These are phyloP conservation scores for Ornithoptera alexandrae DNA, from an alignment of 2,888 invertebrate genomes.

Conservation along the genomic window DNA sequence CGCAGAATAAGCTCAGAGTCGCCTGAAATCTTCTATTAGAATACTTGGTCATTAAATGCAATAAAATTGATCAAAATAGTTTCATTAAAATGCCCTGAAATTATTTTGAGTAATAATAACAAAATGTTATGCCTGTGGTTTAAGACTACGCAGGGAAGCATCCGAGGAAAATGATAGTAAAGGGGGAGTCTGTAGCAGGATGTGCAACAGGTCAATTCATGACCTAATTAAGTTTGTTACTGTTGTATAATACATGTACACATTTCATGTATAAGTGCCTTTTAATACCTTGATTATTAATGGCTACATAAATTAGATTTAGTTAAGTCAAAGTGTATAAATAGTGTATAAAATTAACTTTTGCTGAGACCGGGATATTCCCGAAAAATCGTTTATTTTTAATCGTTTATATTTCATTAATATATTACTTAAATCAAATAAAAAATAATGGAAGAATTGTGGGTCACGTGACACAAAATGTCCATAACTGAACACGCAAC, in stretches of 20 bases:
- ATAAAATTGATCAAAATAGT: neutral
- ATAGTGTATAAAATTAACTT: too few relatives aligned
- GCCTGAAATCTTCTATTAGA: too few relatives aligned
- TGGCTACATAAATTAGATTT: neutral
- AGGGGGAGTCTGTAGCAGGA: neutral
- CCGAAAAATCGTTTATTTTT: too few relatives aligned
- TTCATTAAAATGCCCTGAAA: neutral
- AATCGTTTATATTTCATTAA: too few relatives aligned
- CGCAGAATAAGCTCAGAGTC: too few relatives aligned
- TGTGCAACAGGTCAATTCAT: conserved; percentile 14
- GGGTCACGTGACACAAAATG: neutral
- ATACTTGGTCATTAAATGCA: too few relatives aligned
- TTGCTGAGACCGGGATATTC: too few relatives aligned
- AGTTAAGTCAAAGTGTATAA: neutral
- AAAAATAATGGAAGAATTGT: neutral
- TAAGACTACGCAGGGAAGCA: neutral
- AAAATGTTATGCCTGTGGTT: neutral
- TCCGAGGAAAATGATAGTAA: neutral
- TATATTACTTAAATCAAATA: too few relatives aligned
- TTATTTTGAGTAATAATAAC: neutral
- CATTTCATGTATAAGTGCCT: too few relatives aligned
- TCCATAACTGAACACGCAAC: neutral
- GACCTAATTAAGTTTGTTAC: conserved; percentile 21
- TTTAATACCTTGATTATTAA: neutral
- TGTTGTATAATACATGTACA: neutral